These are phyloP conservation scores for Hemiprocne comata DNA, from an alignment of 2,113 vertebrate genomes.

Conservation along the genomic window DNA sequence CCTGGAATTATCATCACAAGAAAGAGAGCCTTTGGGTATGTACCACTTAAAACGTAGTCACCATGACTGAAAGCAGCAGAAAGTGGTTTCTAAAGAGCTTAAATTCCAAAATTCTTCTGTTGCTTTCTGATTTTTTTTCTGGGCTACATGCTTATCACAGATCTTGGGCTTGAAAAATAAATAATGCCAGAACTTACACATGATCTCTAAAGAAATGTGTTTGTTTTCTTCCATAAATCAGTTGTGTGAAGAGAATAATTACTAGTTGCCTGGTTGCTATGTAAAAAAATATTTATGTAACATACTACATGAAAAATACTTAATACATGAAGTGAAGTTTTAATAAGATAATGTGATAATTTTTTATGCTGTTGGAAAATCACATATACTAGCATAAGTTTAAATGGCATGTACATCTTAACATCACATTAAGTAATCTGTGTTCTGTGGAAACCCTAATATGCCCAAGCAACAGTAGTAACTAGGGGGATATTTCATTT, in stretches of 20 bases:
- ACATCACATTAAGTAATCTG: background rate
- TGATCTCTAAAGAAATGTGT: background rate
- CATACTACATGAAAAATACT: background rate
- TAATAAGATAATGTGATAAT: background rate
- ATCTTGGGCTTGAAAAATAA: background rate
- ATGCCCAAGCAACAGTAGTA: background rate
- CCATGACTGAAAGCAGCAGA: background rate
- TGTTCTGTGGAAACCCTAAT: background rate
- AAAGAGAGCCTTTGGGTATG: slow-evolving; percentile 56
- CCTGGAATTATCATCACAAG: background rate
- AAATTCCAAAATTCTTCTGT: background rate
- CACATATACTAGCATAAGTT: background rate
- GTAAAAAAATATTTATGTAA: background rate
- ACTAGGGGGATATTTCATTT: background rate
- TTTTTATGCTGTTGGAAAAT: background rate
- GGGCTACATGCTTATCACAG: background rate
- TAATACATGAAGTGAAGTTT: background rate
- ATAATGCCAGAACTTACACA: background rate
- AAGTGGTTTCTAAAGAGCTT: background rate
- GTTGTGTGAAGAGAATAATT: background rate
- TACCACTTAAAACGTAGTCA: background rate
- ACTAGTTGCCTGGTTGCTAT: background rate
- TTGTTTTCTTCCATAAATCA: background rate
- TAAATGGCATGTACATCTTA: background rate
- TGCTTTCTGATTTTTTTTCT: background rate